These are phyloP conservation scores for Baccha elongata DNA, from an alignment of 2,888 invertebrate species.

Conservation along the genomic window DNA sequence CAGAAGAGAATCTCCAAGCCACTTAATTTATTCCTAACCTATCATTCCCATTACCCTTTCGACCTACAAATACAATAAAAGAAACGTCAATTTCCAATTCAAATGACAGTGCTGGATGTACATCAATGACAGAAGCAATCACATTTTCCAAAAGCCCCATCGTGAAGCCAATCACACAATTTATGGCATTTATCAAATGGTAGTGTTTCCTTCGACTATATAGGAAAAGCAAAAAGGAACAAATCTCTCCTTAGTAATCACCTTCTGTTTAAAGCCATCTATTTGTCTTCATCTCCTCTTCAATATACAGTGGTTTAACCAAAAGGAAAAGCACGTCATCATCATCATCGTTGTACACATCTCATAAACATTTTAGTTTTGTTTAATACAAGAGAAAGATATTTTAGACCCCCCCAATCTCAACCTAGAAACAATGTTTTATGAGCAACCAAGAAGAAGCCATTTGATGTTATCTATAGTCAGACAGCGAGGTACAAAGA, in stretches of 20 bases:
- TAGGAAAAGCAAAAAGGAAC: slow-evolving; percentile 2
- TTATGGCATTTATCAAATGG: slow-evolving; percentile 62
- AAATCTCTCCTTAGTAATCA: slow-evolving; percentile 39
- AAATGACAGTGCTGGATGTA: slow-evolving; percentile 49
- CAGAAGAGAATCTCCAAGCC: not conserved
- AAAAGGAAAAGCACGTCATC: slow-evolving; percentile 15
- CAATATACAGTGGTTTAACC: not conserved
- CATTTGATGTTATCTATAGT: slow-evolving; percentile 40
- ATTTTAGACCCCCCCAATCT: slow-evolving; percentile 1
- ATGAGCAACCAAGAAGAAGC: slow-evolving; percentile 36
- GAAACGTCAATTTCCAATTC: slow-evolving; percentile 49
- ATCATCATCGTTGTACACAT: slow-evolving; percentile 13
- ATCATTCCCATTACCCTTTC: slow-evolving; percentile 64
- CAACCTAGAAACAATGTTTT: slow-evolving; percentile 35
- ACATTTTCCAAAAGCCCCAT: slow-evolving; percentile 5
- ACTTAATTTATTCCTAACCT: not conserved
- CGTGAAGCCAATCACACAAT: slow-evolving; percentile 55
- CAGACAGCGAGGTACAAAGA: slow-evolving; percentile 27
- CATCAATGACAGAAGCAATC: slow-evolving; percentile 48
- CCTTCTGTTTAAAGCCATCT: slow-evolving; percentile 45
- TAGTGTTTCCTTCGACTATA: not conserved
- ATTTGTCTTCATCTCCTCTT: slow-evolving; percentile 31
- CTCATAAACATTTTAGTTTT: slow-evolving; percentile 58
- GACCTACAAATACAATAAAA: slow-evolving; percentile 50
- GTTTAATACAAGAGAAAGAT: slow-evolving; percentile 29